Conservation (phyloP, 2,113 vertebrate species). For the Rousettus leschenaultii region DNA sequence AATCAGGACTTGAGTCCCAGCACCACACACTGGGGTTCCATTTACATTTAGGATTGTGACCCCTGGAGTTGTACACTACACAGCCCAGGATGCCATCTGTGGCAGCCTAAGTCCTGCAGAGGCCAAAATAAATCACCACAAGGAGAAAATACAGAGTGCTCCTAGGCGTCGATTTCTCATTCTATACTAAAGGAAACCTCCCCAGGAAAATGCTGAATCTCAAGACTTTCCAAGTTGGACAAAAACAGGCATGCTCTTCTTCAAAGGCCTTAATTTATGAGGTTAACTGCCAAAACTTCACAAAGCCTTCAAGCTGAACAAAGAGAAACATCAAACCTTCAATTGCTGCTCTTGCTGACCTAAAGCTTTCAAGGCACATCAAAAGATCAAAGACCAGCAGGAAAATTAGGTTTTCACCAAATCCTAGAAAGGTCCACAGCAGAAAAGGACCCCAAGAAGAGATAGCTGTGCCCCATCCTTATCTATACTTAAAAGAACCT, state of each 20-base stretch:
- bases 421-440: neutral
- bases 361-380: constrained; percentile 18
- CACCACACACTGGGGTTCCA: neutral
- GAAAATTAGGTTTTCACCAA: neutral
- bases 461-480: neutral
- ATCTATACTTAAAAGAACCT: neutral
- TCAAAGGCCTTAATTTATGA: constrained; percentile 44
- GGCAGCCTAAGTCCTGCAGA: neutral
- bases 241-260: constrained; percentile 23
- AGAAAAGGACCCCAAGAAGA: neutral
- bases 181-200: neutral
- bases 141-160: neutral
- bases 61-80: neutral
- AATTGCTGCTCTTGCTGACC: neutral
- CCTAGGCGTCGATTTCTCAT: neutral
- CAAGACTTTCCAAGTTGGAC: neutral
- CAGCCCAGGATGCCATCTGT: neutral
- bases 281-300: constrained; percentile 21
- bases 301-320: neutral
- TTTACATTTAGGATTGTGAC: neutral
- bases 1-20: neutral
- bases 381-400: neutral
- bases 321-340: constrained; percentile 9
- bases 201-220: neutral
- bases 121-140: neutral